phyloP scores from a whole-genome alignment of 2,797 vertebrate species.

The Vultur gryphus region DNA sequence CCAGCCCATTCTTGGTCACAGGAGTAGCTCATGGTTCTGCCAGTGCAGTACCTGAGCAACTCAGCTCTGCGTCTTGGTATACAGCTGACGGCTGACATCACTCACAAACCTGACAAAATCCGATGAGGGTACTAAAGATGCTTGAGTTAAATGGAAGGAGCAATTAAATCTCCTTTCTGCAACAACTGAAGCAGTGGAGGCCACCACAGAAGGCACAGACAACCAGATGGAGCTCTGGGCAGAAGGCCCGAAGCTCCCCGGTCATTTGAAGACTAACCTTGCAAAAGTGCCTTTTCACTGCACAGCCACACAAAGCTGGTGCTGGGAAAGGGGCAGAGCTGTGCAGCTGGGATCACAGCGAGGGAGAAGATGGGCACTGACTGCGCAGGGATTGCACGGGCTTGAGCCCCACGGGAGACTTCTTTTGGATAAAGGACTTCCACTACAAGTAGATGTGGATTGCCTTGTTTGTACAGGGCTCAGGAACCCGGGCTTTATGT shows the following conservation, averaged over 20 bases:
- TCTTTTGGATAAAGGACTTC: background rate
- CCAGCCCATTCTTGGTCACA: fast-evolving
- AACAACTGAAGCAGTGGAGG: background rate
- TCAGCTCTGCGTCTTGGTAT: background rate
- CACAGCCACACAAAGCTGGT: background rate
- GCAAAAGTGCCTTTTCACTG: background rate
- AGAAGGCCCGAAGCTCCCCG: background rate
- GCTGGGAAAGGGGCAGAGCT: background rate
- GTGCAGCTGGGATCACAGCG: background rate
- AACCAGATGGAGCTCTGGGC: background rate
- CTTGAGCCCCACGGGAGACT: background rate
- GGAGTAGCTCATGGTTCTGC: background rate
- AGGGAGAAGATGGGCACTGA: background rate
- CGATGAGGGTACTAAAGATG: background rate
- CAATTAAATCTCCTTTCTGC: background rate
- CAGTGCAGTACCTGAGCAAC: background rate
- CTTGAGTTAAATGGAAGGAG: background rate
- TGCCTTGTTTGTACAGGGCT: background rate
- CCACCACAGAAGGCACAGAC: background rate
- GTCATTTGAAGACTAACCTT: background rate
- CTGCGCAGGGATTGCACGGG: background rate
- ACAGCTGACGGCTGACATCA: background rate
- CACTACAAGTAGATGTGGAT: background rate
- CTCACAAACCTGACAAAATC: background rate
- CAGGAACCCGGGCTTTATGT: background rate